A percentile compares a stretch with the other conserved stretches of the same genome.
Conservation (phyloP, 2,888 invertebrate genomes). For the Troilus luridus region DNA sequence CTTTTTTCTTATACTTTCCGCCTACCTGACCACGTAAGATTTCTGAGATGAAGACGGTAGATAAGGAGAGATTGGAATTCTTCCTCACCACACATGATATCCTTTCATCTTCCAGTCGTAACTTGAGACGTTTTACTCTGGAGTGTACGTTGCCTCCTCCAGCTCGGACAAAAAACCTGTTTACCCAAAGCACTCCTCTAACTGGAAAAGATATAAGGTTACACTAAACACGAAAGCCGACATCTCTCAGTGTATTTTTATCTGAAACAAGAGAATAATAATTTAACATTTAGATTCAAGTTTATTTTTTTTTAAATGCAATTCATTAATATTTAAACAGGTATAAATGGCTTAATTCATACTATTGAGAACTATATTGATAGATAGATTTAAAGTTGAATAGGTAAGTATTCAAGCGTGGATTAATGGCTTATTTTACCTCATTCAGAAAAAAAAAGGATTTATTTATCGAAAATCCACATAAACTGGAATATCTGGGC, state of each 20-base stretch:
- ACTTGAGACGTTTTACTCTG: neutral
- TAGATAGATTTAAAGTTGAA: too few relatives aligned
- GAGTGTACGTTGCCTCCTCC: neutral
- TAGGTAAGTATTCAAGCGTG: too few relatives aligned
- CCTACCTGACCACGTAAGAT: neutral
- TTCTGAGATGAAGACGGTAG: neutral
- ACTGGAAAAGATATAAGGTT: neutral
- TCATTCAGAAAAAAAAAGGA: too few relatives aligned
- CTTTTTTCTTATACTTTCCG: neutral
- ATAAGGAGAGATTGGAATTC: neutral
- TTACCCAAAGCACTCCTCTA: neutral
- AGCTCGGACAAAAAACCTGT: neutral
- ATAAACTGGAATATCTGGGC: too few relatives aligned
- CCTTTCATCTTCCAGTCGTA: constrained; percentile 9
- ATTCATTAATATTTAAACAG: too few relatives aligned
- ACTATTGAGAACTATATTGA: too few relatives aligned
- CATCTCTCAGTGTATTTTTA: neutral
- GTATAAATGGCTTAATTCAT: too few relatives aligned
- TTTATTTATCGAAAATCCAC: too few relatives aligned
- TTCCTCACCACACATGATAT: neutral
- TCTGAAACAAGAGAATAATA: too few relatives aligned
- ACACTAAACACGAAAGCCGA: neutral
- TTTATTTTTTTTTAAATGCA: too few relatives aligned
- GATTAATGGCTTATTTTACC: too few relatives aligned
- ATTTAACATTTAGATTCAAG: too few relatives aligned